Evolutionary conservation across 1,140 invertebrate species (phyloP), one percentile per base, ranked within the genome.

Genomic region (Euwallacea fornicatus): DNA sequence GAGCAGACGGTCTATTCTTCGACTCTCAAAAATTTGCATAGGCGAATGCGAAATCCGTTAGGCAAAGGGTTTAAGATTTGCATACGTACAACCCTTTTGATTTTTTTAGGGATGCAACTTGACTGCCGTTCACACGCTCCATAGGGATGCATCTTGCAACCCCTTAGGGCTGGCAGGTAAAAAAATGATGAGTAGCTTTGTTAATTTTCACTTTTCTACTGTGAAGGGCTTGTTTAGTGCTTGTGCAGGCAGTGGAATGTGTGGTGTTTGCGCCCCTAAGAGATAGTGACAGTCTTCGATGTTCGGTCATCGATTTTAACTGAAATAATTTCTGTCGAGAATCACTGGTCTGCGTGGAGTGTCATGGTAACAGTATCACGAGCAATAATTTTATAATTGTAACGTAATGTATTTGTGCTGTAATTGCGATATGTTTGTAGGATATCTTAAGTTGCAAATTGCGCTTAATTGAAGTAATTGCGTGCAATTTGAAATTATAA

Each of bases 111-210:
- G 64, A 66, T 66, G 64, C 33, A 66, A 66, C 64, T 66, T 66
- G 64, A 66, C 64, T 66, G 64, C 54, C 33, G 42, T 66, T 66
- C 64, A 66, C 64, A 66, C 64, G 64, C 64, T 66, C 50, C 7
- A 55, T 42, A 58, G 55, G 55, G 55, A 58, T 58, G 64, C 64
- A 58, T 66, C 64, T 58, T 58, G 47, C n/a, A 42, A 58, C 41
- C 64, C 64, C 33, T 58, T 66, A 7, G 15, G n/a, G 9, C 9
- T 6, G 21, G 11, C 15, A 11, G 42, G 64, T 47, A 66, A 21
- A 47, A 50, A 66, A 66, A 66, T 6, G 55, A 58, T 66, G 64
- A 66, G 64, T 66, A 66, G 64, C 64, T 56, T 66, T 66, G 64
- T 66, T 66, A 66, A 58, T 53, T 66, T 66, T 66, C 64, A 47